These are phyloP conservation scores for Platalea minor DNA, from an alignment of 2,797 vertebrate genomes.

Conservation along the genomic window DNA sequence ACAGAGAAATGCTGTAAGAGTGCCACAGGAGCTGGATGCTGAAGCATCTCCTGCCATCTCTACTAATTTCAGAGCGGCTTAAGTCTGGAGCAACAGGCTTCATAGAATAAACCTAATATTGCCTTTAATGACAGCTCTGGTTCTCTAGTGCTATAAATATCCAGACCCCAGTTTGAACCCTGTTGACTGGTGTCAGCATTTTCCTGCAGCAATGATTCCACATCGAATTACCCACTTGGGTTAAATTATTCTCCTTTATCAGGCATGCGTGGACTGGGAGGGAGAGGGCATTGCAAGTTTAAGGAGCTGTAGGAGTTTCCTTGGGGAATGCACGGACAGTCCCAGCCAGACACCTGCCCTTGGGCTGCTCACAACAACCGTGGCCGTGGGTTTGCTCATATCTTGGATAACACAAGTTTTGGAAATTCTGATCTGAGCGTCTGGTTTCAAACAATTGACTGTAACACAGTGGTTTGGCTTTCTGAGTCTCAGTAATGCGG, in stretches of 20 bases:
- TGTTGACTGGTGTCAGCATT: background rate
- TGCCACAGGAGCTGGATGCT: background rate
- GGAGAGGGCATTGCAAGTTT: fast-evolving
- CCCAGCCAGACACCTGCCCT: background rate
- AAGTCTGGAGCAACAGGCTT: background rate
- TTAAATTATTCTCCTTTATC: background rate
- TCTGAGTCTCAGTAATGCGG: background rate
- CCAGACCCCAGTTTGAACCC: background rate
- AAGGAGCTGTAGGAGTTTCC: background rate
- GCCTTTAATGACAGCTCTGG: background rate
- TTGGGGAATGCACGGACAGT: fast-evolving
- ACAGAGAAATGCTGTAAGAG: background rate
- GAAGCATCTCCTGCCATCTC: background rate
- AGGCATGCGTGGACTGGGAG: fast-evolving
- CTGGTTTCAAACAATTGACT: background rate
- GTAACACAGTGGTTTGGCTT: background rate
- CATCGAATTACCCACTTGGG: fast-evolving
- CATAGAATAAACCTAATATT: background rate
- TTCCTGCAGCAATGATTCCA: background rate
- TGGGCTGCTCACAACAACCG: background rate
- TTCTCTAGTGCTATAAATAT: background rate
- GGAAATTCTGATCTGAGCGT: background rate
- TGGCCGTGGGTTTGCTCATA: fast-evolving
- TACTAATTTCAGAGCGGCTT: background rate
- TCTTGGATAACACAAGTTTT: background rate